Percentiles rank a stretch among this genome's conserved stretches.
Evolutionary conservation across 1,140 invertebrate species (phyloP).

Genomic region (Meloidogyne exigua): DNA sequence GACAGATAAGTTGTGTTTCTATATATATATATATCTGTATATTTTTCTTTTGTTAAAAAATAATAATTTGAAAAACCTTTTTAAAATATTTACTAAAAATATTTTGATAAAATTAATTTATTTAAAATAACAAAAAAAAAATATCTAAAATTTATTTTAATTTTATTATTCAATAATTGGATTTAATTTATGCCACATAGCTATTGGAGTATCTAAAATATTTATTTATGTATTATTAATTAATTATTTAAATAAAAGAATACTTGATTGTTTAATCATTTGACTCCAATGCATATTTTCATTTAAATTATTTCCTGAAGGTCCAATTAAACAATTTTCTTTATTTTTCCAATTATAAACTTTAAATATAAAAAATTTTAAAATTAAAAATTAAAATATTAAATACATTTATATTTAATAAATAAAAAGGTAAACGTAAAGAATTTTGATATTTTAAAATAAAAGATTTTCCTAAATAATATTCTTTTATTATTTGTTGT

Average conservation of each 20-base stretch:
- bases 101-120: too few species aligned
- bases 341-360: constrained; percentile 10
- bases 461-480: constrained; percentile 20
- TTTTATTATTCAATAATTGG: not conserved
- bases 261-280: constrained; percentile 24
- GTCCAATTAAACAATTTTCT: constrained; percentile 13
- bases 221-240: not conserved
- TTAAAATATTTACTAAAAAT: too few species aligned
- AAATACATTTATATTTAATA: constrained; percentile 2
- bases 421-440: constrained; percentile 11
- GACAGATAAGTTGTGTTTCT: too few species aligned
- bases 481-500: not conserved
- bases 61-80: too few species aligned
- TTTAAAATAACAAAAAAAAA: too few species aligned
- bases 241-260: not conserved
- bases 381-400: not conserved
- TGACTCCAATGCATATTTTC: constrained; percentile 17
- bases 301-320: constrained; percentile 8
- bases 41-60: too few species aligned
- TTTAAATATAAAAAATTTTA: not conserved
- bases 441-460: constrained; percentile 6
- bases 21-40: too few species aligned
- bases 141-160: not conserved
- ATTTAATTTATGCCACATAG: constrained; percentile 15
- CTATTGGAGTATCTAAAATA: constrained; percentile 12